These are phyloP conservation scores for Lepidochrysops patricia DNA, from an alignment of 2,888 invertebrate genomes.

Conservation along the genomic window DNA sequence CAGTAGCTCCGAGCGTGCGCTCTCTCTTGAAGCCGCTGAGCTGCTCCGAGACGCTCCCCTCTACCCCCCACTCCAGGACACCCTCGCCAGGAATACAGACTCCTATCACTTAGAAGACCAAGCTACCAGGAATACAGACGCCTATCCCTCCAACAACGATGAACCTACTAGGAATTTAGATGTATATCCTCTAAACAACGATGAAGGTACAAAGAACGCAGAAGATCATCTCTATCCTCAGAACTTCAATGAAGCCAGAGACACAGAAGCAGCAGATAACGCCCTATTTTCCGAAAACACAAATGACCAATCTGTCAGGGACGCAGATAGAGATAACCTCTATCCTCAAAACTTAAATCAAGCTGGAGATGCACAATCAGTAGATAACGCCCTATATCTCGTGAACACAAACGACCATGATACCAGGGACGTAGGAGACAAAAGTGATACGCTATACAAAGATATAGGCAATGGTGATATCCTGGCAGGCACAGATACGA, in stretches of 20 bases:
- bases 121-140: not conserved
- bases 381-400: too few species aligned
- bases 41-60: conserved; percentile 51
- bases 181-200: not conserved
- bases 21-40: conserved; percentile 42
- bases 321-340: conserved; percentile 13
- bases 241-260: not conserved
- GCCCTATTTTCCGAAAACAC: too few species aligned
- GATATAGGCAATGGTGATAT: not conserved
- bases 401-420: too few species aligned
- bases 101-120: not conserved
- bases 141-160: not conserved
- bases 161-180: not conserved
- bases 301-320: not conserved
- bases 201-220: not conserved
- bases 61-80: conserved; percentile 41
- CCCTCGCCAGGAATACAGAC: conserved; percentile 7
- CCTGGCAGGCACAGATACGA: not conserved
- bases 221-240: conserved; percentile 9
- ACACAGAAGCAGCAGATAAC: too few species aligned
- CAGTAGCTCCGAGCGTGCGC: conserved; percentile 45
- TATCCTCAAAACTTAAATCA: not conserved
- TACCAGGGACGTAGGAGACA: not conserved
- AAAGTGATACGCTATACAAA: not conserved
- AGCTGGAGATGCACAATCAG: too few species aligned